Conservation (phyloP, 2,797 vertebrate genomes). For the Petrocephalus schoutedeni region DNA sequence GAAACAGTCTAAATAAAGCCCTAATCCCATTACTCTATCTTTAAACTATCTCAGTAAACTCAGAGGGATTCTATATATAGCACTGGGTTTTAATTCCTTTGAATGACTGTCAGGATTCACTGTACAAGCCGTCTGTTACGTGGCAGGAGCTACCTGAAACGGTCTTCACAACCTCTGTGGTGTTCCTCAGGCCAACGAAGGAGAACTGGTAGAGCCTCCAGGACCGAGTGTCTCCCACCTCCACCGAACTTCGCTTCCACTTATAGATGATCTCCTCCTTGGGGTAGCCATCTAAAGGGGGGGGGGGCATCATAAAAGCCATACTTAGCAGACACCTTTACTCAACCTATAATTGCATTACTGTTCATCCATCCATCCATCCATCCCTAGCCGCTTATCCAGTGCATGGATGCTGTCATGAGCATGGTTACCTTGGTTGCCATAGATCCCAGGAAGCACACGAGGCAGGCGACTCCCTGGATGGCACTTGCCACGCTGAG, state of each 20-base stretch:
- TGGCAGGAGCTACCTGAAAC: conserved; percentile 77
- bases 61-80: neutral
- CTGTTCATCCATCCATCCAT: neutral
- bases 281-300: conserved; percentile 80
- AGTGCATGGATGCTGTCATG: neutral
- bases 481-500: neutral
- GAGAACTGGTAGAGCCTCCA: conserved; percentile 99
- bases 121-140: neutral
- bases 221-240: conserved; percentile 93
- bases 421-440: neutral
- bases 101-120: neutral
- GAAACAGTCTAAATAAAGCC: conserved; percentile 29
- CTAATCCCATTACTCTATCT: conserved; percentile 28
- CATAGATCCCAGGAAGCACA: neutral
- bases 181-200: conserved; percentile 91
- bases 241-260: conserved; percentile 94
- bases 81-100: neutral
- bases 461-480: neutral
- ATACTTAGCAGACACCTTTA: neutral
- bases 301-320: neutral
- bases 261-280: conserved; percentile 95
- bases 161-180: conserved; percentile 86
- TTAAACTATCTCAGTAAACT: neutral
- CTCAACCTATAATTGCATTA: neutral
- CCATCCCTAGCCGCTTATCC: neutral